phyloP scores from a whole-genome alignment of 2,113 vertebrate species.

The Callocephalon fimbriatum region DNA sequence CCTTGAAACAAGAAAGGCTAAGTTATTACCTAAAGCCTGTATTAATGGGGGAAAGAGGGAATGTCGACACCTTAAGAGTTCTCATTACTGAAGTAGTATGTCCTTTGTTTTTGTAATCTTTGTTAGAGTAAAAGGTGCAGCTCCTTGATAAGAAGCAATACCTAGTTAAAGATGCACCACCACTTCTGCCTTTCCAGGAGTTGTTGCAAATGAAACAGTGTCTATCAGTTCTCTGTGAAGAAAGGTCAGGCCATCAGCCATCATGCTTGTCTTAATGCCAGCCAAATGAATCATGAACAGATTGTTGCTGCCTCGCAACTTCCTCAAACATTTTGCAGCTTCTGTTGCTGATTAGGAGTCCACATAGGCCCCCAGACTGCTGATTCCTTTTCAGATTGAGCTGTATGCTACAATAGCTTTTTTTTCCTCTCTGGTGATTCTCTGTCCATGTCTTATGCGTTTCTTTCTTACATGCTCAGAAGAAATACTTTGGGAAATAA shows the following conservation, averaged over 20 bases:
- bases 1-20: slow-evolving; percentile 9
- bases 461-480: neutral
- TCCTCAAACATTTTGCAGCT: neutral
- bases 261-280: neutral
- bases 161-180: slow-evolving; percentile 22
- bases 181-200: neutral
- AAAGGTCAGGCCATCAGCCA: neutral
- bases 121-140: slow-evolving; percentile 50
- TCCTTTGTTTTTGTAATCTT: slow-evolving; percentile 25
- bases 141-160: slow-evolving; percentile 38
- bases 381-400: neutral
- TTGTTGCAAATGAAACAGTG: neutral
- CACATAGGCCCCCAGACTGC: neutral
- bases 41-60: neutral
- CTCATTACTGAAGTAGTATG: neutral
- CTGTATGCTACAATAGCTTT: neutral
- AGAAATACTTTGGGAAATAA: neutral
- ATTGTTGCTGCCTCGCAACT: neutral
- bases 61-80: neutral
- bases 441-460: neutral
- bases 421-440: neutral
- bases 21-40: neutral
- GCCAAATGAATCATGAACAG: neutral
- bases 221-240: neutral
- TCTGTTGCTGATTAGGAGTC: neutral